phyloP scores from a whole-genome alignment of 1,140 invertebrate genomes.

The Gryon sp. region DNA sequence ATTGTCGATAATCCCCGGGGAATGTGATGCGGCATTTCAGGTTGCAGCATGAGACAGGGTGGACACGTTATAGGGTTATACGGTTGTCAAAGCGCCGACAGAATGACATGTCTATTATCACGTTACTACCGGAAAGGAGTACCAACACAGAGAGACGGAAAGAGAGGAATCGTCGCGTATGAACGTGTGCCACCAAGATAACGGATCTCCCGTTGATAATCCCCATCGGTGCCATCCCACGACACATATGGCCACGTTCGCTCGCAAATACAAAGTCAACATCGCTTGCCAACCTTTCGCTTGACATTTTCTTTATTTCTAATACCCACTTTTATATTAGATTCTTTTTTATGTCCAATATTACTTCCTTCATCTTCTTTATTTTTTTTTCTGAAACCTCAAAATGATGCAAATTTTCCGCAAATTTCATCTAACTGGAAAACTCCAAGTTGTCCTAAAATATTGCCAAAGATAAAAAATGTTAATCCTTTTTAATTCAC shows the following conservation, averaged over 20 bases:
- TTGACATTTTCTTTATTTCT: slow-evolving; percentile 10
- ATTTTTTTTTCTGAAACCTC: no score
- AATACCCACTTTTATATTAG: no score
- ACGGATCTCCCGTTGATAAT: slow-evolving; percentile 77
- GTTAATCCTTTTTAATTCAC: no score
- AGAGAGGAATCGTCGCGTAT: slow-evolving; percentile 60
- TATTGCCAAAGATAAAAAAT: no score
- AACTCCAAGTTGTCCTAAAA: no score
- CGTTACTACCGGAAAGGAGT: slow-evolving; percentile 52
- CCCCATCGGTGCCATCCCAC: slow-evolving; percentile 66
- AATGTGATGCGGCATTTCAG: slow-evolving; percentile 62
- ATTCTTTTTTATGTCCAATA: no score
- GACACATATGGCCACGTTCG: slow-evolving; percentile 66
- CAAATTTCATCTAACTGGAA: no score
- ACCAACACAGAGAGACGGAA: slow-evolving; percentile 21
- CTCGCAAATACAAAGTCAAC: slow-evolving; percentile 14
- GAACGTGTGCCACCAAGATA: slow-evolving; percentile 77
- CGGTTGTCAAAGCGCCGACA: slow-evolving; percentile 77
- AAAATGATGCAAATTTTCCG: no score
- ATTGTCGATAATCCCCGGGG: slow-evolving; percentile 67
- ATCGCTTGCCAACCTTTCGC: slow-evolving; percentile 10
- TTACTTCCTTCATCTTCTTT: no score
- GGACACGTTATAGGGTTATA: slow-evolving; percentile 73
- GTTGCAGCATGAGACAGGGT: slow-evolving; percentile 61
- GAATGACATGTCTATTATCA: slow-evolving; percentile 80